Evolutionary conservation across 2,888 invertebrate genomes (phyloP).

Genomic region (Thymelicus acteon): DNA sequence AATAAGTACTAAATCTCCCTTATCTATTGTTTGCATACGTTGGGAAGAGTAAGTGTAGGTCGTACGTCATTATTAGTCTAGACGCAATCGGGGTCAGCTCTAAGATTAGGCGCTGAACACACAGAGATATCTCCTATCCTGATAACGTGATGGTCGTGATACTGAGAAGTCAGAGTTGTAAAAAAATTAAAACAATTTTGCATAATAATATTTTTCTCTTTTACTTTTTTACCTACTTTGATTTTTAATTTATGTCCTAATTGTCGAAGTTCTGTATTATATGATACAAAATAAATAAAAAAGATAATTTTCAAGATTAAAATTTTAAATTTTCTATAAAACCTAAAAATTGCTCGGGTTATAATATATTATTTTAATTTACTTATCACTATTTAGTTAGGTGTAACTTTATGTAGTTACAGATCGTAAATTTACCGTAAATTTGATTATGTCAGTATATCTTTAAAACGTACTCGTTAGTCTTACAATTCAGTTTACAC

Average conservation of each 20-base stretch:
- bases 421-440: background rate
- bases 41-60: constrained; percentile 68
- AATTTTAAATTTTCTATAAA: background rate
- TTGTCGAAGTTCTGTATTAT: too few species aligned
- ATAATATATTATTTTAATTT: background rate
- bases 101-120: constrained; percentile 69
- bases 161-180: constrained; percentile 70
- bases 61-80: constrained; percentile 76
- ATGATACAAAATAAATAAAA: too few species aligned
- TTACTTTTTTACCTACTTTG: background rate
- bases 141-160: constrained; percentile 57
- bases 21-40: constrained; percentile 69
- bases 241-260: background rate
- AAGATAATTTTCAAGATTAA: background rate
- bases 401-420: background rate
- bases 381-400: background rate
- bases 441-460: background rate
- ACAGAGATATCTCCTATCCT: constrained; percentile 57
- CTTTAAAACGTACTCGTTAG: background rate
- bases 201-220: constrained; percentile 11
- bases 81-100: constrained; percentile 70
- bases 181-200: constrained; percentile 58
- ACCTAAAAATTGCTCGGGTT: background rate
- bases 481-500: constrained; percentile 4
- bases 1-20: constrained; percentile 57